Percentiles rank a stretch among this genome's conserved stretches.
Evolutionary conservation across 2,113 vertebrate species (phyloP).

Genomic region (Butorides virescens): DNA sequence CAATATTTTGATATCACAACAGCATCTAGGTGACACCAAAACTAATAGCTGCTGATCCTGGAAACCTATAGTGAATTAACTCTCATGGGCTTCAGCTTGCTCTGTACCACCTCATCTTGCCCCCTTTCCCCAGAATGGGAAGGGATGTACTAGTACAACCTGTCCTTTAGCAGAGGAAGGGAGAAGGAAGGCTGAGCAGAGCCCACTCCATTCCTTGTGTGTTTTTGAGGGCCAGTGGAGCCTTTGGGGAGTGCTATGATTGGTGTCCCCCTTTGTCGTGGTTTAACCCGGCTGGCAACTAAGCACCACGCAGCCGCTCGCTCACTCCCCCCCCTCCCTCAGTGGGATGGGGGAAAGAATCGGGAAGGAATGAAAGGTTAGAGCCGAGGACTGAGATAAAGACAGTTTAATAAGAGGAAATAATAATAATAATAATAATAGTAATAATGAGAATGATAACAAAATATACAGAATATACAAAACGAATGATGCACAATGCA

Average conservation of each 20-base stretch:
- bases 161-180: neutral
- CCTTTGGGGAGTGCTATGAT: neutral
- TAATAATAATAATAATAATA: too few relatives aligned
- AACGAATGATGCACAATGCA: too few relatives aligned
- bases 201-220: too few relatives aligned
- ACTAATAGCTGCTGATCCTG: neutral
- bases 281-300: too few relatives aligned
- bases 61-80: neutral
- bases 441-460: too few relatives aligned
- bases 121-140: neutral
- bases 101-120: neutral
- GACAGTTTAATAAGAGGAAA: too few relatives aligned
- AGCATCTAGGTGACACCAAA: neutral
- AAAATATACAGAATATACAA: too few relatives aligned
- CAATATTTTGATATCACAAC: neutral
- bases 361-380: too few relatives aligned
- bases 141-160: neutral
- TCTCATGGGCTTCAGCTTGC: neutral
- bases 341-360: too few relatives aligned
- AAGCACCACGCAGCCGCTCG: too few relatives aligned
- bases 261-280: neutral
- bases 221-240: neutral
- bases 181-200: neutral
- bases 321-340: too few relatives aligned
- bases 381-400: too few relatives aligned